A percentile compares a stretch with the other conserved stretches of the same genome.
These are phyloP conservation scores for Hirtodrosophila duncani DNA, from an alignment of 2,888 invertebrate species.

Conservation along the genomic window DNA sequence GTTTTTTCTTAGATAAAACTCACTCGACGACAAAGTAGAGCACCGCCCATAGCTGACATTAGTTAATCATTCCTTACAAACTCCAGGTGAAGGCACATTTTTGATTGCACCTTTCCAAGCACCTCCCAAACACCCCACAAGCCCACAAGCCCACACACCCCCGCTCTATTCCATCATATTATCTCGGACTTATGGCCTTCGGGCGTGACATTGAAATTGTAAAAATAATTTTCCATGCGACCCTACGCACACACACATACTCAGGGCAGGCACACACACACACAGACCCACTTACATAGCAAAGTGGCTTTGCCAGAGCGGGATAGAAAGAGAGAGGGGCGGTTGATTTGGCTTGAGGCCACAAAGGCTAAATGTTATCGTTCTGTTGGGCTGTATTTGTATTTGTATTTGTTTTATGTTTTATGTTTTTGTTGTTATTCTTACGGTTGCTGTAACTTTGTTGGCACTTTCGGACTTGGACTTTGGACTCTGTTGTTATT, in stretches of 20 bases:
- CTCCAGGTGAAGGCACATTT: too few relatives aligned
- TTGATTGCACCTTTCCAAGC: too few relatives aligned
- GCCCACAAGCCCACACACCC: too few relatives aligned
- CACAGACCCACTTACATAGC: not conserved
- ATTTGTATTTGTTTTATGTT: constrained; percentile 16
- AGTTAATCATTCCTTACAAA: too few relatives aligned
- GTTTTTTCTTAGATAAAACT: too few relatives aligned
- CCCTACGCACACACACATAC: constrained; percentile 9
- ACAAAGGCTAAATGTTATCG: constrained; percentile 43
- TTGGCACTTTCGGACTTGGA: constrained; percentile 13
- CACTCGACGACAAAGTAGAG: too few relatives aligned
- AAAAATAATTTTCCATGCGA: constrained; percentile 55
- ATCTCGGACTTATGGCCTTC: constrained; percentile 39
- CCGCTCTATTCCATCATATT: not conserved
- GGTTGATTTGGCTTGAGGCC: constrained; percentile 28
- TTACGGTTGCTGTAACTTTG: not conserved
- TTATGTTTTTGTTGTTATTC: constrained; percentile 3
- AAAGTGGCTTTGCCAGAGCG: not conserved
- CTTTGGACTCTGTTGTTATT: constrained; percentile 8
- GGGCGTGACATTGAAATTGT: constrained; percentile 63
- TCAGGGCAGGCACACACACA: constrained; percentile 1
- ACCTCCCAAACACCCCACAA: too few relatives aligned
- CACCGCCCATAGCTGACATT: constrained; percentile 25
- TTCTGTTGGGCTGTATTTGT: constrained; percentile 17
- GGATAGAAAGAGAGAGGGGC: constrained; percentile 1